phyloP scores from a whole-genome alignment of 2,888 invertebrate genomes.

The Noctua janthina region DNA sequence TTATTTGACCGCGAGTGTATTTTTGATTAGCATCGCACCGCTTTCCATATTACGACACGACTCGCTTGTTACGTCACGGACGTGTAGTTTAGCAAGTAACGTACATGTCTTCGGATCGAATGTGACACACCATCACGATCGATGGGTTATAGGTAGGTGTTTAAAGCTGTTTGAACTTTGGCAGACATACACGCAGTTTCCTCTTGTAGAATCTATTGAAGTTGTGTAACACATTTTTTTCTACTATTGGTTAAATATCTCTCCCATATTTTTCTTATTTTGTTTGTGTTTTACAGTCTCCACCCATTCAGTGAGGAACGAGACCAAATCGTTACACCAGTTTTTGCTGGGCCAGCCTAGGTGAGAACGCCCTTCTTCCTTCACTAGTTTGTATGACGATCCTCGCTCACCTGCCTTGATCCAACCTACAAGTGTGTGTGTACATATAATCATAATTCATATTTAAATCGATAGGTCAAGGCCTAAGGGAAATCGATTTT shows the following conservation, averaged over 20 bases:
- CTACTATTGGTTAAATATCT: not conserved
- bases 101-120: slow-evolving; percentile 24
- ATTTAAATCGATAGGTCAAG: not conserved
- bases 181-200: not conserved
- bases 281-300: not conserved
- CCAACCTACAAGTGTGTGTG: not conserved
- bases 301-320: not conserved
- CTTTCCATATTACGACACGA: slow-evolving; percentile 57
- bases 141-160: not conserved
- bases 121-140: slow-evolving; percentile 23
- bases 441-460: not conserved
- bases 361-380: not conserved
- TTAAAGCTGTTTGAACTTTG: not conserved
- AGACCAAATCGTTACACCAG: not conserved
- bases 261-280: no score
- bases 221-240: not conserved
- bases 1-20: not conserved
- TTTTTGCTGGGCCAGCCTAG: not conserved
- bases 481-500: not conserved
- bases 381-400: not conserved
- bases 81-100: slow-evolving; percentile 32
- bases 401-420: not conserved
- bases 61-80: slow-evolving; percentile 37
- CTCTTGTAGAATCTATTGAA: not conserved
- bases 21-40: slow-evolving; percentile 33